phyloP scores from a whole-genome alignment of 2,888 invertebrate species.

The Drosophila ustulata region DNA sequence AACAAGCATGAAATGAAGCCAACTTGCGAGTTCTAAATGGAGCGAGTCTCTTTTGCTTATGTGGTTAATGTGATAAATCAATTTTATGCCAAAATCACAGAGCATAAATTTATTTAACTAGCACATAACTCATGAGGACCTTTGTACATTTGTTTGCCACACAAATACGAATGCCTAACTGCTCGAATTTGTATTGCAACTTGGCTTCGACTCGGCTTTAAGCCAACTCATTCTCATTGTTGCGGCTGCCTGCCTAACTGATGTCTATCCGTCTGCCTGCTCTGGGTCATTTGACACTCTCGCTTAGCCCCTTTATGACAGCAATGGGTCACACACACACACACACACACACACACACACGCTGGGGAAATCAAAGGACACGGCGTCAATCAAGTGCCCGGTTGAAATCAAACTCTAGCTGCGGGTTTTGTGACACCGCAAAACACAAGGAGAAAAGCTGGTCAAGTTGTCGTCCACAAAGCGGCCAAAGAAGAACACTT shows the following conservation, averaged over 20 bases:
- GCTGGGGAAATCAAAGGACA: conserved; percentile 55
- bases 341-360: conserved; percentile 7
- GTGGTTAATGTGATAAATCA: conserved; percentile 82
- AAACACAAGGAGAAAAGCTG: conserved; percentile 1
- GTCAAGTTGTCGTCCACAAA: conserved; percentile 28
- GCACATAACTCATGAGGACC: conserved; percentile 74
- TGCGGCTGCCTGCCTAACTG: conserved; percentile 20
- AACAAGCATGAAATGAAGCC: conserved; percentile 79
- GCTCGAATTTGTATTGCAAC: conserved; percentile 23
- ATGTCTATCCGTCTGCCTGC: conserved; percentile 17
- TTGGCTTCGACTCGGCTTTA: conserved; percentile 30
- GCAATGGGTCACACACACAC: conserved; percentile 10
- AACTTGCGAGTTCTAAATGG: conserved; percentile 30
- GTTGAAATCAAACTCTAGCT: conserved; percentile 36
- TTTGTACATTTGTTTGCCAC: conserved; percentile 37
- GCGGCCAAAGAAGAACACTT: conserved; percentile 13
- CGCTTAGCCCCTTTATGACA: conserved; percentile 48
- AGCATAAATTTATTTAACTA: conserved; percentile 82
- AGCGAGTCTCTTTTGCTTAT: conserved; percentile 47
- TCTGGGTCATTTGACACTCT: conserved; percentile 53
- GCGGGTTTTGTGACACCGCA: conserved; percentile 21
- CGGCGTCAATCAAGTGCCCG: conserved; percentile 32
- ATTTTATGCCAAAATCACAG: conserved; percentile 82
- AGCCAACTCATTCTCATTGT: conserved; percentile 36
- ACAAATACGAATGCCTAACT: conserved; percentile 46